A percentile compares a stretch with the other conserved stretches of the same genome.
phyloP scores from a whole-genome alignment of 1,140 invertebrate genomes.

The Globodera rostochiensis region DNA sequence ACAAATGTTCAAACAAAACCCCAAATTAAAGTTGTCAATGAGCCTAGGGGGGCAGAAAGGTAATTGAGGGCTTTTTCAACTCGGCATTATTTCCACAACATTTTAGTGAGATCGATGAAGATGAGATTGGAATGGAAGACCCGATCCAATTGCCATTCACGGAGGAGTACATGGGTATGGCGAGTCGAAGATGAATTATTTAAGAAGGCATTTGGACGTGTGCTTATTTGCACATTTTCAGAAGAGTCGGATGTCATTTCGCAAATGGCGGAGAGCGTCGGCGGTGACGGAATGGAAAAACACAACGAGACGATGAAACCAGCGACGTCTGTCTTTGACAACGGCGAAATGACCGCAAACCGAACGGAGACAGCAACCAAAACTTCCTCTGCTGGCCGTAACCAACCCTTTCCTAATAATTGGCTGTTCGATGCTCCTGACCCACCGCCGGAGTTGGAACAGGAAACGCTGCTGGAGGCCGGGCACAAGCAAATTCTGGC shows the following conservation, averaged over 20 bases:
- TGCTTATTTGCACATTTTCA: conserved; percentile 25
- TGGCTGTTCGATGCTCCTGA: conserved; percentile 29
- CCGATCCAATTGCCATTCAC: conserved; percentile 38
- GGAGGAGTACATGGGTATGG: conserved; percentile 37
- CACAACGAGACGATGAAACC: conserved; percentile 1
- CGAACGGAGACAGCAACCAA: conserved; percentile 11
- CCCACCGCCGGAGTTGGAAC: conserved; percentile 80
- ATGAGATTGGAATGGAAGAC: conserved; percentile 44
- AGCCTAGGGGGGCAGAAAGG: not conserved
- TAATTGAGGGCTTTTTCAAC: not conserved
- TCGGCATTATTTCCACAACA: not conserved
- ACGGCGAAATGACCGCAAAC: not conserved
- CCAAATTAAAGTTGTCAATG: conserved; percentile 12
- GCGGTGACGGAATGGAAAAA: conserved; percentile 1
- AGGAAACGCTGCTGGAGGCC: conserved; percentile 89
- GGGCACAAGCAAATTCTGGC: conserved; percentile 90
- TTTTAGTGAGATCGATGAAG: conserved; percentile 44
- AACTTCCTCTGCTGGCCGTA: conserved; percentile 17
- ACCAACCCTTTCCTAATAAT: not conserved
- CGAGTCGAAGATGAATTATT: too few species aligned
- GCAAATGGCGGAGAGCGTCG: conserved; percentile 28
- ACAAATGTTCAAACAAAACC: conserved; percentile 5
- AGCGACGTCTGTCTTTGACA: not conserved
- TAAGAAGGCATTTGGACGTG: not conserved
- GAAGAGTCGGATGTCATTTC: conserved; percentile 54